phyloP scores from a whole-genome alignment of 1,140 invertebrate genomes.

The Dreissena polymorpha region DNA sequence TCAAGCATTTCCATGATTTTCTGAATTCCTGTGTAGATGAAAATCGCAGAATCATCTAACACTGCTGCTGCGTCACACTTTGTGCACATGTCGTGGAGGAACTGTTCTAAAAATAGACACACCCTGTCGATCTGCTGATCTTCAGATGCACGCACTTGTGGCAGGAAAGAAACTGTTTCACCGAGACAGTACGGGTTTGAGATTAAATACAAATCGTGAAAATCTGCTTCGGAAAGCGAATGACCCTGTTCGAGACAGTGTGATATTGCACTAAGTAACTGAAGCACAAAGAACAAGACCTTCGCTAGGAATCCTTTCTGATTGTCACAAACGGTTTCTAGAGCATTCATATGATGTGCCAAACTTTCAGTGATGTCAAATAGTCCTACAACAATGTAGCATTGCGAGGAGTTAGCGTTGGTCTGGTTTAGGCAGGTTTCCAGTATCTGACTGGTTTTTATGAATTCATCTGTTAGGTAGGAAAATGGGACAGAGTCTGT shows the following conservation, averaged over 20 bases:
- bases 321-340: conserved; percentile 66
- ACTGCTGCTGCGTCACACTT: conserved; percentile 58
- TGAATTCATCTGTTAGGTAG: conserved; percentile 72
- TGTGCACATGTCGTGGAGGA: conserved; percentile 63
- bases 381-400: conserved; percentile 64
- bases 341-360: conserved; percentile 63
- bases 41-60: conserved; percentile 54
- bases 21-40: conserved; percentile 58
- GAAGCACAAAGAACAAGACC: conserved; percentile 68
- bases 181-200: conserved; percentile 66
- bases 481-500: conserved; percentile 71
- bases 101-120: conserved; percentile 69
- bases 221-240: conserved; percentile 69
- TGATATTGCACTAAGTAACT: conserved; percentile 74
- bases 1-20: conserved; percentile 67
- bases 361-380: conserved; percentile 73
- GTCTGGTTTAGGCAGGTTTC: conserved; percentile 70
- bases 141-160: conserved; percentile 67
- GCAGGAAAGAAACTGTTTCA: conserved; percentile 71
- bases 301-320: conserved; percentile 65
- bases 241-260: conserved; percentile 74
- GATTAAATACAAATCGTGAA: conserved; percentile 71
- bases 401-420: conserved; percentile 59
- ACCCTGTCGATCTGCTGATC: conserved; percentile 69
- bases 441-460: conserved; percentile 71